phyloP scores from a whole-genome alignment of 2,888 invertebrate genomes.

The Drosophila rellima region DNA sequence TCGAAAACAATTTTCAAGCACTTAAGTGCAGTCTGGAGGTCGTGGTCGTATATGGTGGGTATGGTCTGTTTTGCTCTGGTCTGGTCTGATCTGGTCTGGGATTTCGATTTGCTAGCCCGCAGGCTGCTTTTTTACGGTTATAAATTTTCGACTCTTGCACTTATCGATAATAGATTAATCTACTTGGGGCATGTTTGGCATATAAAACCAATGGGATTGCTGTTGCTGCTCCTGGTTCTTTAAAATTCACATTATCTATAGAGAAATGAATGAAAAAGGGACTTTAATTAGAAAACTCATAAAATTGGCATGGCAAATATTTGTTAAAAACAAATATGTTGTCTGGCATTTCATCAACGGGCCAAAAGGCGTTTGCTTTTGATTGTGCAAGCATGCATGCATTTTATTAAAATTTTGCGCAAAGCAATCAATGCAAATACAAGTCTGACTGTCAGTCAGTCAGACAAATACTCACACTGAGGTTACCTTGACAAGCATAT shows the following conservation, averaged over 20 bases:
- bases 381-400: slow-evolving; percentile 62
- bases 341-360: slow-evolving; percentile 43
- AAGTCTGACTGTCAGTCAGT: slow-evolving; percentile 17
- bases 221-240: slow-evolving; percentile 6
- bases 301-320: slow-evolving; percentile 55
- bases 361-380: slow-evolving; percentile 51
- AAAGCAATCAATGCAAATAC: slow-evolving; percentile 63
- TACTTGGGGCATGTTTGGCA: slow-evolving; percentile 79
- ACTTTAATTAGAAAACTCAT: slow-evolving; percentile 58
- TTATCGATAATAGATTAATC: slow-evolving; percentile 83
- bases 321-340: slow-evolving; percentile 50
- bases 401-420: slow-evolving; percentile 70
- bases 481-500: slow-evolving; percentile 73
- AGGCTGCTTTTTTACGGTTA: slow-evolving; percentile 74
- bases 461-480: slow-evolving; percentile 33
- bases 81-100: slow-evolving; percentile 12
- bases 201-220: slow-evolving; percentile 48
- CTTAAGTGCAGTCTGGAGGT: slow-evolving; percentile 81
- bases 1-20: slow-evolving; percentile 83
- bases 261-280: not conserved
- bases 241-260: slow-evolving; percentile 7
- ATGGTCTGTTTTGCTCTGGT: slow-evolving; percentile 2
- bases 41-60: slow-evolving; percentile 34
- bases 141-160: slow-evolving; percentile 81
- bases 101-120: slow-evolving; percentile 58